Base-by-base conservation (phyloP, 2,113 vertebrate species). In the Oncorhynchus clarkii region DNA sequence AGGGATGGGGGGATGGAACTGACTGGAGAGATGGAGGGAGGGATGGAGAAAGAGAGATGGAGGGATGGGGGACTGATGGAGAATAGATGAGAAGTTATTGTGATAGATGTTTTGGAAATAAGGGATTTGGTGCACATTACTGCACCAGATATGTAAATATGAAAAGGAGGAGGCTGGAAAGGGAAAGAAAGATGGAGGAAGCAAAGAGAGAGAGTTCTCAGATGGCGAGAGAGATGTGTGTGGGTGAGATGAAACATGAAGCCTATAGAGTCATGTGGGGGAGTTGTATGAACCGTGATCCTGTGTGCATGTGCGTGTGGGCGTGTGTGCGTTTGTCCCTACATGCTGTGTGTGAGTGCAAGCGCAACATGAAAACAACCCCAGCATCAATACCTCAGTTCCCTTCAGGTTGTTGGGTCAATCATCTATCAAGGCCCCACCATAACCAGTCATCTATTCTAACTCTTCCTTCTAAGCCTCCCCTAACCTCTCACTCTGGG, bases 361-460 rank as follows among this genome's bases (percentile, higher is more conserved):
- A 26, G 24, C 7, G 27, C 29, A 34, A 27, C 11, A 29, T 14
- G 13, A 27, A 27, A 24, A 29, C 2, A 66, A 27, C 77, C 78
- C 45, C 24, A 48, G 57, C 79, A 77, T 59, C 82, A 78, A 78
- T 83, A 83, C 72, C 64, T 75, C 74, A 62, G 51, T 76, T 73
- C 68, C 76, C 77, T 67, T 26, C 73, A 74, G 70, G 71, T 74
- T 66, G 54, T 70, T 24, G 67, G 67, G 68, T 80, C 82, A 45
- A 64, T 76, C 77, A n/a, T 34, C 71, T 78, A 71, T 83, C 76
- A 69, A 66, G 24, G 24, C 11, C 11, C 24, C 64, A 29, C 24
- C 6, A 14, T 27, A 27, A 20, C 16, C 13, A 67, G 5, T 22
- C 22, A 64, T 75, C 39, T 39, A 39, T 39, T 57, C 51, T 57